Evolutionary conservation across 2,797 vertebrate genomes (phyloP).

Genomic region (Siniperca scherzeri): DNA sequence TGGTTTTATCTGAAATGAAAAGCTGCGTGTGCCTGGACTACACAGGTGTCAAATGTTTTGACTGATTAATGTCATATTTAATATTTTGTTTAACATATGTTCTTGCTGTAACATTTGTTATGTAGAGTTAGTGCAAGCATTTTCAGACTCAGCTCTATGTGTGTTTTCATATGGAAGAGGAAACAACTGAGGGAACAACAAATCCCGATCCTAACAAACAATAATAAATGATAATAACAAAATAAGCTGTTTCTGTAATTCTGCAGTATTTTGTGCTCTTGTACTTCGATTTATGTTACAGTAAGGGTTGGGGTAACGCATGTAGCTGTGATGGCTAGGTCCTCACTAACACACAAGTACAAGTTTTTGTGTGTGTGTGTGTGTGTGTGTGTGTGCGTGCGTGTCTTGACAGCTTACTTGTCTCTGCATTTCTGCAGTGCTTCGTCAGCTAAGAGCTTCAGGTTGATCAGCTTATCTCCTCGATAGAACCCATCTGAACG

Average conservation of each 20-base stretch:
- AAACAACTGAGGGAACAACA: not conserved
- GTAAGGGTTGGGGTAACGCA: not conserved
- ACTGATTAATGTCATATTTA: not conserved
- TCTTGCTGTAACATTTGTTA: not conserved
- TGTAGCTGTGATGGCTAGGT: not conserved
- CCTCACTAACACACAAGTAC: not conserved
- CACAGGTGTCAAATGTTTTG: not conserved
- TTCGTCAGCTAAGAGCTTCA: constrained; percentile 95
- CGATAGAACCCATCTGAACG: constrained; percentile 95
- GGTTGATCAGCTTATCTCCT: constrained; percentile 96
- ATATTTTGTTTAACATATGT: not conserved
- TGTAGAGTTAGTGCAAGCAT: not conserved
- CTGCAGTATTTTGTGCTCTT: not conserved
- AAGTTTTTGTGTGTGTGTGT: not conserved
- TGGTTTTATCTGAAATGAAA: not conserved
- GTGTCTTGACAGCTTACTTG: constrained; percentile 85
- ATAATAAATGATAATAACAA: not conserved
- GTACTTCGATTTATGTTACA: not conserved
- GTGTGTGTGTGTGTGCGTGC: no score
- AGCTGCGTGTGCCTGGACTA: not conserved
- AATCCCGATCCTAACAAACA: no score
- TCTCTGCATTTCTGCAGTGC: constrained; percentile 93
- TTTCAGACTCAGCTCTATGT: not conserved
- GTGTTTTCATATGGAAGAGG: not conserved
- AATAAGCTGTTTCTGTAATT: not conserved